phyloP scores from a whole-genome alignment of 1,140 invertebrate genomes.

The Saxidomus purpurata region DNA sequence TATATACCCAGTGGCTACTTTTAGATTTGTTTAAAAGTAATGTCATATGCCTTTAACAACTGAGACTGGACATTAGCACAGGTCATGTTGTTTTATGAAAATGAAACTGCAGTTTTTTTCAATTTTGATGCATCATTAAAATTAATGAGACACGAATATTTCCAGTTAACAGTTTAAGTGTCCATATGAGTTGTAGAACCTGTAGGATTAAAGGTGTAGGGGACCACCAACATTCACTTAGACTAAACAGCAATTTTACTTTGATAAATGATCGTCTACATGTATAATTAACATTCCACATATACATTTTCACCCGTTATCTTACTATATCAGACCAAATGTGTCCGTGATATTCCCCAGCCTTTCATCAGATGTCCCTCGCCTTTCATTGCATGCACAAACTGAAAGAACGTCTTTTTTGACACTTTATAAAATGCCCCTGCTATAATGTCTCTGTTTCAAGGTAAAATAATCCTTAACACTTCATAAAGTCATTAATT shows the following conservation, averaged over 20 bases:
- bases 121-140: too few species aligned
- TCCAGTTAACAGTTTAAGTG: too few species aligned
- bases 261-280: neutral
- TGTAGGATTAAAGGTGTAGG: too few species aligned
- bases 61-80: too few species aligned
- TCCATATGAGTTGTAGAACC: too few species aligned
- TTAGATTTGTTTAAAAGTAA: too few species aligned
- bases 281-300: constrained; percentile 23
- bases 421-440: constrained; percentile 1
- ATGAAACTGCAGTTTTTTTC: too few species aligned
- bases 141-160: too few species aligned
- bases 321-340: neutral
- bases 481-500: constrained; percentile 10
- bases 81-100: too few species aligned
- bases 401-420: constrained; percentile 20
- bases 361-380: constrained; percentile 4
- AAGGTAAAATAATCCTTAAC: neutral
- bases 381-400: neutral
- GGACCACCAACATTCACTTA: constrained; percentile 9
- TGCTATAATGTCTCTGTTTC: constrained; percentile 3
- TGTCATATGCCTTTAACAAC: too few species aligned
- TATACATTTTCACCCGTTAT: neutral
- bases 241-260: neutral
- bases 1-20: too few species aligned
- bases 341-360: neutral